Base-by-base conservation (phyloP, 2,888 invertebrate genomes). In the Atethmia centrago region DNA sequence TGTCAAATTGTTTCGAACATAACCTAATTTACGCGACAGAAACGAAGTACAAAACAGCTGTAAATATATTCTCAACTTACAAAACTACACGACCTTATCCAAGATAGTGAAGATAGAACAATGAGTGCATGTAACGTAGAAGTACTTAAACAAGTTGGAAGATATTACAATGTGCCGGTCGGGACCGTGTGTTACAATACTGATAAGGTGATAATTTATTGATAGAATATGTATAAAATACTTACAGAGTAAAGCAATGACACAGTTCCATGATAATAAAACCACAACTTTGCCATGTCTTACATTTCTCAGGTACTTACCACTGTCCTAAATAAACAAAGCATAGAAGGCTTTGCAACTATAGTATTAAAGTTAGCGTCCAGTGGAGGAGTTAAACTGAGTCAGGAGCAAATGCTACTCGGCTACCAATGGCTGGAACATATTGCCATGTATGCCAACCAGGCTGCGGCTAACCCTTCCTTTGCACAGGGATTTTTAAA, bases 351-450 rank as follows among this genome's bases (percentile, higher is more conserved):
- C 85, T 90, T 97, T 93, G 96, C 96, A n/a, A 96, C 95, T 16
- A 97, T 97, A 72, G 90, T 97, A 21, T 90, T 96, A 49, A 90
- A 91, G 59, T 87, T 97, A 78, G 95, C 95, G 0, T 90, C 92
- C 2, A 96, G 96, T 86, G 96, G 94, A 61, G 93, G 93, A 28
- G 80, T 80, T 1, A 86, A 91, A 19, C 90, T 95, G 83, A 96
- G 92, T 73, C 91, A 93, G 58, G 95, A 96, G 78, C 95, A 96
- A 76, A 87, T 82, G 72, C 89, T 96, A 7, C 92, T 96, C 40
- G 93, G 96, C 40, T 97, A 97, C 77, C 98, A 98, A 85, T 98
- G 98, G 98, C 91, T 98, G 49, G 98, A 98, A 88, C 97, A 97
- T 88, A 95, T 97, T 8, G 96, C 97, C 3, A 93, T 96, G 90